Conservation (phyloP, 1,140 invertebrate genomes). For the Anastrepha ludens region DNA sequence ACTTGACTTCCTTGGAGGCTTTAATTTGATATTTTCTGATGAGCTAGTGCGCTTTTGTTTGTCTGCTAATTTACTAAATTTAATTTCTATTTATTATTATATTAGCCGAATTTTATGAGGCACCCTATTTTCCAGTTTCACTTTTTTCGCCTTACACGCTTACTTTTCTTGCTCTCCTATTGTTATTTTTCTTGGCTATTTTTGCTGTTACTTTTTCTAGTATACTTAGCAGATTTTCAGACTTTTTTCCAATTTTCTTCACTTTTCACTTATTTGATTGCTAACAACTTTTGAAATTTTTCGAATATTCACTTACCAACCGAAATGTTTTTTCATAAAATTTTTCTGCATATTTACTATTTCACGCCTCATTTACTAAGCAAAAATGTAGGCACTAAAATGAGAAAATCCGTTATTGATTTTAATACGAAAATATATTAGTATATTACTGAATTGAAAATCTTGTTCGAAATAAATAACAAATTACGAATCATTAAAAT, state of each 20-base stretch:
- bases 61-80: not conserved
- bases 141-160: not conserved
- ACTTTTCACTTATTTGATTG: slow-evolving; percentile 4
- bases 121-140: not conserved
- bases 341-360: not conserved
- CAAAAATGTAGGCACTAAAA: not conserved
- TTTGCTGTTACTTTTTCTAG: not conserved
- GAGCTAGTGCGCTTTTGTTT: not conserved
- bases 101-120: not conserved
- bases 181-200: not conserved
- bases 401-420: not conserved
- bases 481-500: not conserved
- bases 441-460: not conserved
- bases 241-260: slow-evolving; percentile 20
- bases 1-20: not conserved
- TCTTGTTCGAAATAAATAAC: not conserved
- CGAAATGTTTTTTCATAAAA: not conserved
- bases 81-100: not conserved
- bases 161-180: slow-evolving; percentile 4
- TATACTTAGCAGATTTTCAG: not conserved
- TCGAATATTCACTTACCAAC: slow-evolving; percentile 17
- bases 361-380: slow-evolving; percentile 24
- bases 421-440: not conserved
- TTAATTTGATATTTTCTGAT: not conserved
- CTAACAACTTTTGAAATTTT: not conserved